These are phyloP conservation scores for Gymnosoma rotundatum DNA, from an alignment of 2,888 invertebrate genomes.

Conservation along the genomic window DNA sequence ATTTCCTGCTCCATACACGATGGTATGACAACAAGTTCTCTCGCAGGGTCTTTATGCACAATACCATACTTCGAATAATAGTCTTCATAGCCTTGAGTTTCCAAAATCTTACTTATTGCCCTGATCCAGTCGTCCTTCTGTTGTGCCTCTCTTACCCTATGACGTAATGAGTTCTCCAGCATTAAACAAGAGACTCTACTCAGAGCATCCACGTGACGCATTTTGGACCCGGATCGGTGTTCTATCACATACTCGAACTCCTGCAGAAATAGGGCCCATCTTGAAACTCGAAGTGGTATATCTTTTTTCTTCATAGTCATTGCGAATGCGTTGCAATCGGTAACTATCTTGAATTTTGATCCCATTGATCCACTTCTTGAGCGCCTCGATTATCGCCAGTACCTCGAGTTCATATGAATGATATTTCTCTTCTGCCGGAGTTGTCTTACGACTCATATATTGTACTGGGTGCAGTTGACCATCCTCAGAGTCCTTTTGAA, in stretches of 20 bases:
- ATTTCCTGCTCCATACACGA: not conserved
- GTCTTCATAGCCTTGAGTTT: too few species aligned
- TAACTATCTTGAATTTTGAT: not conserved
- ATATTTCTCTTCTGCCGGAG: not conserved
- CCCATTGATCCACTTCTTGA: not conserved
- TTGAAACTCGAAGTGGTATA: not conserved
- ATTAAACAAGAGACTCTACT: too few species aligned
- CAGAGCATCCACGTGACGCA: too few species aligned
- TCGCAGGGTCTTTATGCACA: not conserved
- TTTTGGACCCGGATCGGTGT: too few species aligned
- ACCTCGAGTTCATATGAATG: conserved; percentile 3
- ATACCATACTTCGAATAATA: not conserved
- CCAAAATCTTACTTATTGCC: not conserved
- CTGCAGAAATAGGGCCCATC: too few species aligned
- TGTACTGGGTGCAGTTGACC: not conserved
- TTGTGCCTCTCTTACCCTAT: too few species aligned
- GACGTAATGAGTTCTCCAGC: too few species aligned
- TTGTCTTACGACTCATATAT: not conserved
- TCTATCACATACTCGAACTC: not conserved
- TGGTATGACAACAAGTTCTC: not conserved
- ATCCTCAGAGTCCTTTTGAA: not conserved
- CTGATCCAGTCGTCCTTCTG: not conserved
- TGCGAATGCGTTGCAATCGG: conserved; percentile 1
- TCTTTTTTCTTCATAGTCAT: not conserved
- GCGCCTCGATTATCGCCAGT: not conserved